Evolutionary conservation across 2,888 invertebrate genomes (phyloP).

Genomic region (Mellilla xanthometata): DNA sequence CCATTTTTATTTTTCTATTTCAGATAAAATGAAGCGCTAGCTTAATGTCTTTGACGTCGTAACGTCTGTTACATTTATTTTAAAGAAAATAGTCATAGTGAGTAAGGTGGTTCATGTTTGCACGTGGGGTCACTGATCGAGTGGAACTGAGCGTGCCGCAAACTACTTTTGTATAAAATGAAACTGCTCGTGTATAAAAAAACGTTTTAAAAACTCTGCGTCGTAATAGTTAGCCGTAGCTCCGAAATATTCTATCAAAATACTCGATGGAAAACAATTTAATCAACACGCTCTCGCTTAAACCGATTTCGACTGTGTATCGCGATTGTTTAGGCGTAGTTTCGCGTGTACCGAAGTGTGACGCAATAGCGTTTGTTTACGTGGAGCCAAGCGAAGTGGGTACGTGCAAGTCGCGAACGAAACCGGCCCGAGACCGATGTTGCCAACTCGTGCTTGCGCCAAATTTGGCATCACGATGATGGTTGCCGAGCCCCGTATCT

Average conservation of each 20-base stretch:
- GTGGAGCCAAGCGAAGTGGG: slow-evolving; percentile 58
- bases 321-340: slow-evolving; percentile 42
- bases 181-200: slow-evolving; percentile 22
- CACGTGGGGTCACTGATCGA: slow-evolving; percentile 33
- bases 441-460: slow-evolving; percentile 73
- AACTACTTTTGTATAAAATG: slow-evolving; percentile 25
- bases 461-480: slow-evolving; percentile 64
- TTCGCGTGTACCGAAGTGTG: slow-evolving; percentile 48
- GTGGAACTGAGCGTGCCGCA: slow-evolving; percentile 20
- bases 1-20: too few relatives aligned
- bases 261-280: slow-evolving; percentile 58
- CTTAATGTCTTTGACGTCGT: too few relatives aligned
- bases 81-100: too few relatives aligned
- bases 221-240: slow-evolving; percentile 37
- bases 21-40: too few relatives aligned
- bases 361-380: slow-evolving; percentile 76
- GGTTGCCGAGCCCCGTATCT: slow-evolving; percentile 38
- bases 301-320: slow-evolving; percentile 39
- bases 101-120: slow-evolving; percentile 7
- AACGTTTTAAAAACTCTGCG: slow-evolving; percentile 25
- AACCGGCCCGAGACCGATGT: slow-evolving; percentile 47
- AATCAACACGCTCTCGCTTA: slow-evolving; percentile 34
- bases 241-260: slow-evolving; percentile 50
- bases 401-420: slow-evolving; percentile 50
- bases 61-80: too few relatives aligned